These are phyloP conservation scores for Huso huso DNA, from an alignment of 2,797 vertebrate species.

Conservation along the genomic window DNA sequence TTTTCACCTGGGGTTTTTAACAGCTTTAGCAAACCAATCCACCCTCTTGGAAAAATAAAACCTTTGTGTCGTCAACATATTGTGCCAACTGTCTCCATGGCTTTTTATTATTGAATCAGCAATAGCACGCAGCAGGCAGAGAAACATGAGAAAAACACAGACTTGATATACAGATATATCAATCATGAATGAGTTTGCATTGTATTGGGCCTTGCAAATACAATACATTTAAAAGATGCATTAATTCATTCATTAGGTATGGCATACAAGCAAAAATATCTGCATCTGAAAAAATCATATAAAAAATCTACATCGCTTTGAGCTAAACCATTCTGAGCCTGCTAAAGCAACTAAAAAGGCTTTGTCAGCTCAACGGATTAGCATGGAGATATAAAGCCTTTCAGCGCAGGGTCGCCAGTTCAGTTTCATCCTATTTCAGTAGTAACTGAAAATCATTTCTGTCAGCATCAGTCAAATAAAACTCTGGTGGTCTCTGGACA, in stretches of 20 bases:
- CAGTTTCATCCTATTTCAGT: not conserved
- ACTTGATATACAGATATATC: too few relatives aligned
- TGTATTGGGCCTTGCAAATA: too few relatives aligned
- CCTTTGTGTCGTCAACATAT: not conserved
- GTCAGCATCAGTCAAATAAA: not conserved
- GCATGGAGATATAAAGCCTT: slow-evolving; percentile 3
- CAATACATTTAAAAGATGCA: too few relatives aligned
- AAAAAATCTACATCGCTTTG: not conserved
- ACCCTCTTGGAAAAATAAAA: not conserved
- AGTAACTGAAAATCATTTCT: slow-evolving; percentile 9
- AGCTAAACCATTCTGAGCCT: not conserved
- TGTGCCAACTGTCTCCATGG: too few relatives aligned
- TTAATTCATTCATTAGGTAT: too few relatives aligned
- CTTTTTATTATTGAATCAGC: too few relatives aligned
- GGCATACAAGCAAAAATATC: too few relatives aligned
- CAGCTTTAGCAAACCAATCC: not conserved
- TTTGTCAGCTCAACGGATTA: slow-evolving; percentile 8
- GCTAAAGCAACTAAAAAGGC: not conserved
- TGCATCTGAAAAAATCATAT: too few relatives aligned
- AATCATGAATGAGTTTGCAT: too few relatives aligned
- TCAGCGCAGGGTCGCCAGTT: not conserved
- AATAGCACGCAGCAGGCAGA: too few relatives aligned
- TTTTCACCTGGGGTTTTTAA: slow-evolving; percentile 29
- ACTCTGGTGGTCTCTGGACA: slow-evolving; percentile 11
- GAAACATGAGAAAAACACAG: too few relatives aligned